Base-by-base conservation (phyloP, 1,140 invertebrate genomes). In the Meloidogyne exigua region DNA sequence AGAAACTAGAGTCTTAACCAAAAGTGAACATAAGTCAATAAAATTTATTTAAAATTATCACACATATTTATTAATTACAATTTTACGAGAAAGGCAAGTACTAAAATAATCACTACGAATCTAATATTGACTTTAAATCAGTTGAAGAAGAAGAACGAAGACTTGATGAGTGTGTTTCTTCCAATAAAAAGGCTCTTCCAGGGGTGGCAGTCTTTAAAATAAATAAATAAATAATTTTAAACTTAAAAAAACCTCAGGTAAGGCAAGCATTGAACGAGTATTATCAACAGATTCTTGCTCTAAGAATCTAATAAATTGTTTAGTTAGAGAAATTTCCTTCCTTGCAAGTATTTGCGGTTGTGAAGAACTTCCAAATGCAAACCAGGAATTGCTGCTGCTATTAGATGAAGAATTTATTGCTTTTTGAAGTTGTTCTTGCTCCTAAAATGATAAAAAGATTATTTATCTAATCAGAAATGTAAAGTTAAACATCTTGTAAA, bases 301-400 rank as follows among this genome's bases (percentile, higher is more conserved):
- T 26, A 79, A 21, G 39, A 79, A 79, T 28, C 79, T 28, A 5
- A 79, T 49, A 68, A 79, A 79, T 49, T 79, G 78, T 73, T 79
- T 79, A 7, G 78, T 81, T n/a, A 79, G 72, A 13, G 78, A 79
- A 62, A 39, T 21, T 23, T 71, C 39, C 25, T 23, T 32, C n/a
- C 25, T 26, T 74, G 69, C 21, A 49, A 25, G 15, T 4, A 4
- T 7, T 64, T 72, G 44, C 3, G 11, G 15, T 64, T 32, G 25
- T 18, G 26, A 5, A 2, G 79, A 7, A 26, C 62, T 21, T 0
- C 28, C 42, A 32, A 81, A 79, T 2, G 4, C 42, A 28, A 79
- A 81, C 78, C 79, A 79, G n/a, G 68, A 57, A 57, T 28, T 23
- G 7, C 21, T 23, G 7, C 11, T 21, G 10, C n/a, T n/a, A n/a